These are phyloP conservation scores for Rhinoderma darwinii DNA, from an alignment of 2,113 vertebrate genomes.

Conservation along the genomic window DNA sequence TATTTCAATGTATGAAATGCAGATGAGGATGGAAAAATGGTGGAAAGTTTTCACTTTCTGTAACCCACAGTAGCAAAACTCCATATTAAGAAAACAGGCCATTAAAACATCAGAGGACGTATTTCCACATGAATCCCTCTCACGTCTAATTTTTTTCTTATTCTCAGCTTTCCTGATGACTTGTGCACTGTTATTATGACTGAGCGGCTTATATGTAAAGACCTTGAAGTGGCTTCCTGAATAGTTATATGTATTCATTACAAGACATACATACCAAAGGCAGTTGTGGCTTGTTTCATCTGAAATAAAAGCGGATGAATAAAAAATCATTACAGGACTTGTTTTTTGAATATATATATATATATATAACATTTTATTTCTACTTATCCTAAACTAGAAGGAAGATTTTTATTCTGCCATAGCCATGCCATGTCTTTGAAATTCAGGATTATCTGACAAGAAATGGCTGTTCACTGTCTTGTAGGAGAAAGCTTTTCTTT, in stretches of 20 bases:
- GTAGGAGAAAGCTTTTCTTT: neutral
- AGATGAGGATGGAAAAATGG: conserved; percentile 23
- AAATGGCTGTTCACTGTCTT: neutral
- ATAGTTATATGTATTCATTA: conserved; percentile 32
- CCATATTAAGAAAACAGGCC: conserved; percentile 42
- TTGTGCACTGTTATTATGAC: conserved; percentile 31
- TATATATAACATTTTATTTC: neutral
- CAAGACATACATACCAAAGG: neutral
- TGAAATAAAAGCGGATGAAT: neutral
- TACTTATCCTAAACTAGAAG: neutral
- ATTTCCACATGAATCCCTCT: conserved; percentile 12
- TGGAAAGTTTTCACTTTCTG: conserved; percentile 39
- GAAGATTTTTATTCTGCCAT: neutral
- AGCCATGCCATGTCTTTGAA: neutral
- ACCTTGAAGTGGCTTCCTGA: conserved; percentile 46
- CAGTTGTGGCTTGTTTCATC: conserved; percentile 31
- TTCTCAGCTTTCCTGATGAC: conserved; percentile 30
- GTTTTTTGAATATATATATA: neutral
- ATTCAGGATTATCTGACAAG: neutral
- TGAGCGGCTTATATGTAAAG: conserved; percentile 7
- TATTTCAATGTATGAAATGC: neutral
- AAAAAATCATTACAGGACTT: conserved; percentile 42
- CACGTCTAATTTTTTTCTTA: conserved; percentile 1
- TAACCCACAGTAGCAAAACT: conserved; percentile 47
- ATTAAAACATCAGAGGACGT: conserved; percentile 30